These are phyloP conservation scores for Bombyx huttoni DNA, from an alignment of 2,888 invertebrate genomes.

Conservation along the genomic window DNA sequence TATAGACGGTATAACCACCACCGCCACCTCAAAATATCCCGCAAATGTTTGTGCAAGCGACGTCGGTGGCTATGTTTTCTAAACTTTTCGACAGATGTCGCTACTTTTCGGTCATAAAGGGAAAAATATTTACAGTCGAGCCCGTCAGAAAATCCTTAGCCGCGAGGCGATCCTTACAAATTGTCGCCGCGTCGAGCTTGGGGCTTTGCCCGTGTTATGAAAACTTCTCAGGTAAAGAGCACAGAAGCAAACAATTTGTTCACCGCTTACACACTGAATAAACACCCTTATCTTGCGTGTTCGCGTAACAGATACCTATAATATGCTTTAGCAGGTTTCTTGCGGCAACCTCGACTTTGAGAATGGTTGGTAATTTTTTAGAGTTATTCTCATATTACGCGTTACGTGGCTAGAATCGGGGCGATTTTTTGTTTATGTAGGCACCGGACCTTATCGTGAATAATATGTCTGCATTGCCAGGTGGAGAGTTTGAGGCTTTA, in stretches of 20 bases:
- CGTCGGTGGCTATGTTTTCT: not conserved
- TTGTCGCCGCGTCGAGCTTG: constrained; percentile 50
- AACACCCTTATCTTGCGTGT: constrained; percentile 49
- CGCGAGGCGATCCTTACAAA: constrained; percentile 41
- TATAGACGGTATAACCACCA: too few relatives aligned
- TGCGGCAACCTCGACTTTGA: constrained; percentile 15
- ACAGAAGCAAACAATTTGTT: constrained; percentile 61
- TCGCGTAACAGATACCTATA: constrained; percentile 34
- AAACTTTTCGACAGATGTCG: constrained; percentile 11
- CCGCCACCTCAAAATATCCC: not conserved
- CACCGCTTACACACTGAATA: constrained; percentile 55
- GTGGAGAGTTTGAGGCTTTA: not conserved
- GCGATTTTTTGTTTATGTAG: too few relatives aligned
- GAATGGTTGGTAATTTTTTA: constrained; percentile 14
- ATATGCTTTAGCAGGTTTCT: constrained; percentile 26
- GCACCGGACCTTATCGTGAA: not conserved
- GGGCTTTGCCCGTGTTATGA: constrained; percentile 54
- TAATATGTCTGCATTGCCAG: not conserved
- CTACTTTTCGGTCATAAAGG: constrained; percentile 20
- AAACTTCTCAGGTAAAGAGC: constrained; percentile 58
- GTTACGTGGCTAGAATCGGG: constrained; percentile 1
- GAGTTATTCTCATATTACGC: constrained; percentile 2
- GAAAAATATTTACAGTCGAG: constrained; percentile 39
- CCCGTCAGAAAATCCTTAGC: constrained; percentile 53
- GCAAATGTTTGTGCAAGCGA: not conserved